Evolutionary conservation across 1,140 invertebrate genomes (phyloP).

Genomic region (Atta texana): DNA sequence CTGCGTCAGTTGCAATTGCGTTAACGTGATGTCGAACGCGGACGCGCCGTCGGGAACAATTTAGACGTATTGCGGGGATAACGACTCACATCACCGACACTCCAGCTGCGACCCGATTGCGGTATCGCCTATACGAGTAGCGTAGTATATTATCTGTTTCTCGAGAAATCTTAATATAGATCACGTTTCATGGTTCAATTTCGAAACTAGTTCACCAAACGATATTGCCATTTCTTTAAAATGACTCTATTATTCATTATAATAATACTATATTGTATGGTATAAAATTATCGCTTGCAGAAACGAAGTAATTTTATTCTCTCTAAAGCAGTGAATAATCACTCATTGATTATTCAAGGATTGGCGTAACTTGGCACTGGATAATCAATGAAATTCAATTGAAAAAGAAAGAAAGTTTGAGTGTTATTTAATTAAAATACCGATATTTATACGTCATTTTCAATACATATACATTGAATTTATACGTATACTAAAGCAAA

Average conservation of each 20-base stretch:
- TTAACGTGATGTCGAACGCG: constrained; percentile 54
- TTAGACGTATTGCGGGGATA: constrained; percentile 24
- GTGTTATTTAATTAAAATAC: too few species aligned
- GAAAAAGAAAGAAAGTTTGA: too few species aligned
- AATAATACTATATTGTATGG: too few species aligned
- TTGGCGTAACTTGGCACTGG: too few species aligned
- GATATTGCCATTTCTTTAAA: not conserved
- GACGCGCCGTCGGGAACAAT: not conserved
- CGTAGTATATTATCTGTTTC: not conserved
- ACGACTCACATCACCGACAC: constrained; percentile 36
- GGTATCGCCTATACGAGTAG: constrained; percentile 3
- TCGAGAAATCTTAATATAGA: constrained; percentile 1
- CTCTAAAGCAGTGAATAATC: too few species aligned
- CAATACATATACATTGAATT: too few species aligned
- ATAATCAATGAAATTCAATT: too few species aligned
- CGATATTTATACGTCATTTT: too few species aligned
- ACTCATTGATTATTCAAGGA: too few species aligned
- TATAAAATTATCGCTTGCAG: not conserved
- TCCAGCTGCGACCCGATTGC: constrained; percentile 43
- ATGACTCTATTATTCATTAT: not conserved
- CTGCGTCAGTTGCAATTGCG: constrained; percentile 47
- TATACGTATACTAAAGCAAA: too few species aligned
- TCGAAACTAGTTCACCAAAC: not conserved
- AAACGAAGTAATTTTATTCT: not conserved
- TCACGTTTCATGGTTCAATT: not conserved